Base-by-base conservation (phyloP, 2,113 vertebrate genomes). In the Scatophagus argus region DNA sequence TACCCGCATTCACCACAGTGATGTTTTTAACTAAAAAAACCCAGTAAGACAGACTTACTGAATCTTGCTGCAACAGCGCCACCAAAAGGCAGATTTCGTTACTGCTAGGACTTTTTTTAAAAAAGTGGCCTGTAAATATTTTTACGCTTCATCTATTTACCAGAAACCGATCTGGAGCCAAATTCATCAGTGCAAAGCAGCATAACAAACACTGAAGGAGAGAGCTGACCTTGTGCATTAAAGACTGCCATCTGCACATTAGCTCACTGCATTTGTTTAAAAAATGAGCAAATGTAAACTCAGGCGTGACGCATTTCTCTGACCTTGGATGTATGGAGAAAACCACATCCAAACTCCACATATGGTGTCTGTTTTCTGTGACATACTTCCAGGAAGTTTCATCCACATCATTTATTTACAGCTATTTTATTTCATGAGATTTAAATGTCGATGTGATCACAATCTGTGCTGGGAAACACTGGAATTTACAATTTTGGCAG, bases 311-410 rank as follows among this genome's bases (percentile, higher is more conserved):
- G 3, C 12, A 49, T 32, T 8, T 2, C 27, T 61, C 41, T 56
- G 49, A 47, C 44, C 14, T 38, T 58, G 23, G 29, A 67, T 39
- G 31, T 27, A 54, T 11, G 31, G 8, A 52, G 9, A 43, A 52
- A 82, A 65, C 43, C 1, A 10, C 23, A 2, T 61, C 17, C 32
- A 59, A 77, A 59, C 49, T 47, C 52, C 66, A 79, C 89, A 89
- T 55, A 23, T 86, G 71, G 64, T 11, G 21, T 61, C 36, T 39
- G 60, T 73, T 81, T 77, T 68, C 6, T 38, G 63, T 29, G 64
- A 51, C 65, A 62, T 54, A 39, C 19, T 58, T 73, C 55, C 68
- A 34, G 62, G 46, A 58, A 65, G 6, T 52, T 19, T 8, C 36
- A 19, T 19, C 8, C 38, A 14, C 43, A 29, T 13, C 3, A 23